Conservation (phyloP, 2,797 vertebrate species). For the Eupleurogrammus muticus region DNA sequence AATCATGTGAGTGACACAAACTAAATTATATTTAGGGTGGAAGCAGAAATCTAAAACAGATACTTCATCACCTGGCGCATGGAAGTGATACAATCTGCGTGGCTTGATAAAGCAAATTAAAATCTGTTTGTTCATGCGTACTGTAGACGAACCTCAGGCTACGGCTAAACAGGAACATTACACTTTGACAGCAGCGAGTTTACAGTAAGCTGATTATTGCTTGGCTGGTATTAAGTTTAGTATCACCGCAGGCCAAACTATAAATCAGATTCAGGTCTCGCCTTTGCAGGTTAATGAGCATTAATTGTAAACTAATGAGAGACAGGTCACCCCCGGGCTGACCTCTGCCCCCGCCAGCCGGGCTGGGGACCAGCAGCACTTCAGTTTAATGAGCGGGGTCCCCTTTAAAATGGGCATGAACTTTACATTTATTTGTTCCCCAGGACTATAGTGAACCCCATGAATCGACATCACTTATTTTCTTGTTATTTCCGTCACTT, state of each 20-base stretch:
- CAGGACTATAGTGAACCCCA: conserved; percentile 34
- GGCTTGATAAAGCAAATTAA: not conserved
- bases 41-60: conserved; percentile 6
- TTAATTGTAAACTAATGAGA: conserved; percentile 79
- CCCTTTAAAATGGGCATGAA: conserved; percentile 44
- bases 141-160: conserved; percentile 35
- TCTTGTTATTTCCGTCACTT: conserved; percentile 42
- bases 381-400: conserved; percentile 28
- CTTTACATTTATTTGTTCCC: conserved; percentile 44
- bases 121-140: conserved; percentile 33
- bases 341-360: conserved; percentile 33
- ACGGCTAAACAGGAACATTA: conserved; percentile 54
- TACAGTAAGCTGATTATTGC: conserved; percentile 78
- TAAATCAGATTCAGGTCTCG: conserved; percentile 71
- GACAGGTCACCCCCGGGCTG: conserved; percentile 45
- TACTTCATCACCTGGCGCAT: conserved; percentile 3
- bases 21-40: not conserved
- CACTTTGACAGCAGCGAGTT: conserved; percentile 62
- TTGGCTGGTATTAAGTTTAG: conserved; percentile 71
- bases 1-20: not conserved
- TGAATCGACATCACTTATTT: conserved; percentile 48
- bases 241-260: conserved; percentile 64
- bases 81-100: conserved; percentile 2
- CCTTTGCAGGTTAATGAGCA: conserved; percentile 70
- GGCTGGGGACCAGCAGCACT: conserved; percentile 37